Evolutionary conservation across 2,797 vertebrate genomes (phyloP).

Genomic region (Artibeus lituratus): DNA sequence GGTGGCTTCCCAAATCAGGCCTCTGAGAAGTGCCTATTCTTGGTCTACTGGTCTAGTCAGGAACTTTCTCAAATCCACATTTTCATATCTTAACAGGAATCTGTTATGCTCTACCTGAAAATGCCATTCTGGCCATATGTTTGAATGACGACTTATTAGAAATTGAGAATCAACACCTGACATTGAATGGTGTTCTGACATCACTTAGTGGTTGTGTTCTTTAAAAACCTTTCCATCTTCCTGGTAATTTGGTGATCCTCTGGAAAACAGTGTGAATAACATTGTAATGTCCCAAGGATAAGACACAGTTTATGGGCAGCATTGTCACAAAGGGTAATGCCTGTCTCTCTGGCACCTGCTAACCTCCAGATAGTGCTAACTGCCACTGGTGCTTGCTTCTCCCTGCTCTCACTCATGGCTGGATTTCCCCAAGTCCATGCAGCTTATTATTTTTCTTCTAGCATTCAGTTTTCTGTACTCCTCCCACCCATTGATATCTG

Average conservation of each 20-base stretch:
- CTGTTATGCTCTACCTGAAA: neutral
- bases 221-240: neutral
- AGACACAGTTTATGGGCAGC: neutral
- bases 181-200: neutral
- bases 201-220: neutral
- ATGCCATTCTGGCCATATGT: neutral
- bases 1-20: neutral
- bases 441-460: neutral
- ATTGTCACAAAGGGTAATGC: neutral
- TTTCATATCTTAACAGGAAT: neutral
- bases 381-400: neutral
- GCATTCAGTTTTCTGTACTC: conserved; percentile 21
- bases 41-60: neutral
- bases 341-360: neutral
- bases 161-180: neutral
- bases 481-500: conserved; percentile 36
- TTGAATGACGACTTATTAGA: neutral
- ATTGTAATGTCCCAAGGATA: neutral
- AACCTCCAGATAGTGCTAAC: neutral
- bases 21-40: neutral
- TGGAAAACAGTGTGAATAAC: neutral
- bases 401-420: neutral
- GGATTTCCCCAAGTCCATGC: neutral
- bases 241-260: neutral
- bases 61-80: neutral